Evolutionary conservation across 2,888 invertebrate species (phyloP), one percentile per base, ranked within the genome.

Genomic region (Euplagia quadripunctaria): DNA sequence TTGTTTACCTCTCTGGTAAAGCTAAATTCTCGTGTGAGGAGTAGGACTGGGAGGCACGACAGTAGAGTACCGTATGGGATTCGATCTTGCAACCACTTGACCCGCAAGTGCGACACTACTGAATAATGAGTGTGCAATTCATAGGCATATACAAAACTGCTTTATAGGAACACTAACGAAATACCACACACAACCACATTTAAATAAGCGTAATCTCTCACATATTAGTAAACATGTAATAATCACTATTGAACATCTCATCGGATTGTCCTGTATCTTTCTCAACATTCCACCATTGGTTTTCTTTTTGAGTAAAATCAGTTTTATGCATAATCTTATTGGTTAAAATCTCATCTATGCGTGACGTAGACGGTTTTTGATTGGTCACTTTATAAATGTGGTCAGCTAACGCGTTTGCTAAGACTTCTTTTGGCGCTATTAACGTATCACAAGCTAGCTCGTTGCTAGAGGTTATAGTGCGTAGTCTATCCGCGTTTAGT

Each of bases 371-470:
- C 49, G 96, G 95, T 76, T 96, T 96, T 78, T 96, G 96, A 92
- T 96, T 96, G 81, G 96, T 96, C 70, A 96, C 96, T 92, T 96
- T 96, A 73, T 96, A 96, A 64, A 96, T 96, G 67, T 96, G 96
- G 79, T 96, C 95, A 0, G 91, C 95, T 76, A 96, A 84, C 2
- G 94, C 96, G 70, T 94, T 95, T 0, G 96, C 94, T 79, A 96
- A 79, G 0, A 96, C 94, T 31, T 94, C 93, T 84, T 95, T 95
- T 0, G 96, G 96, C 0, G 96, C 96, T 79, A 96, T 93, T 3
- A 96, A 79, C n/a, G 88, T 90, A 64, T 94, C 94, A 64, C 91
- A 90, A 5, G 91, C 85, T 12, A 95, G 76, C 64, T 95, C 94
- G 64, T 93, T 94, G 0, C 88, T 83, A 0, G 89, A 85, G 0